These are phyloP conservation scores for Cirrhinus molitorella DNA, from an alignment of 2,797 vertebrate species.

Conservation along the genomic window DNA sequence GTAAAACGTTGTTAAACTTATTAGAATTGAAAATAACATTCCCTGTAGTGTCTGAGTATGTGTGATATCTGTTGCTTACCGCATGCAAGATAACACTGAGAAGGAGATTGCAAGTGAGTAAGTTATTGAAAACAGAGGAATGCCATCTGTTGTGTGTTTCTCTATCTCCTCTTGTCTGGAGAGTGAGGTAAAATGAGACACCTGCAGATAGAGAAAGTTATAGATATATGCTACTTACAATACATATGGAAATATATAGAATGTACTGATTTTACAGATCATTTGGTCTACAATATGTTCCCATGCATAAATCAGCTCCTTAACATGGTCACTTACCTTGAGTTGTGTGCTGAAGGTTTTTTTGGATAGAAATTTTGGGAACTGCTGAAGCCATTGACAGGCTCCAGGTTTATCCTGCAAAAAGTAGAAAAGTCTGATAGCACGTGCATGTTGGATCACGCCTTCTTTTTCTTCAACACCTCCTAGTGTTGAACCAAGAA, in stretches of 20 bases:
- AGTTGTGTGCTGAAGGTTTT: slow-evolving; percentile 39
- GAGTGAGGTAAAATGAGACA: slow-evolving; percentile 80
- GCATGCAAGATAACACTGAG: slow-evolving; percentile 79
- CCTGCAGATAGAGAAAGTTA: slow-evolving; percentile 63
- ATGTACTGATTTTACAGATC: slow-evolving; percentile 23
- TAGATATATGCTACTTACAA: slow-evolving; percentile 7
- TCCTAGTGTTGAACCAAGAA: slow-evolving; percentile 67
- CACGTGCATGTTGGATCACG: slow-evolving; percentile 56
- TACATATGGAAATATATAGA: slow-evolving; percentile 23
- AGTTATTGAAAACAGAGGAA: slow-evolving; percentile 80
- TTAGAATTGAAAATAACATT: neutral
- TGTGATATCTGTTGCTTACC: slow-evolving; percentile 74
- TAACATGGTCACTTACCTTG: slow-evolving; percentile 56
- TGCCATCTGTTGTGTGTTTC: slow-evolving; percentile 73
- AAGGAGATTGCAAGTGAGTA: slow-evolving; percentile 80
- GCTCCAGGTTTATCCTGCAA: slow-evolving; percentile 48
- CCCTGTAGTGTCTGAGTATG: neutral
- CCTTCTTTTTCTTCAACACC: slow-evolving; percentile 53
- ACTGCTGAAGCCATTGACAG: slow-evolving; percentile 44
- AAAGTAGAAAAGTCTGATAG: slow-evolving; percentile 69
- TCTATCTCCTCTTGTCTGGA: slow-evolving; percentile 84
- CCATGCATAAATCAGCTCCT: neutral
- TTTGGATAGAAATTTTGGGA: slow-evolving; percentile 55
- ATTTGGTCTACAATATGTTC: slow-evolving; percentile 17
- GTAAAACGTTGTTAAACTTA: too few relatives aligned